Conservation (phyloP, 2,888 invertebrate genomes). For the Sabatieria punctata region DNA sequence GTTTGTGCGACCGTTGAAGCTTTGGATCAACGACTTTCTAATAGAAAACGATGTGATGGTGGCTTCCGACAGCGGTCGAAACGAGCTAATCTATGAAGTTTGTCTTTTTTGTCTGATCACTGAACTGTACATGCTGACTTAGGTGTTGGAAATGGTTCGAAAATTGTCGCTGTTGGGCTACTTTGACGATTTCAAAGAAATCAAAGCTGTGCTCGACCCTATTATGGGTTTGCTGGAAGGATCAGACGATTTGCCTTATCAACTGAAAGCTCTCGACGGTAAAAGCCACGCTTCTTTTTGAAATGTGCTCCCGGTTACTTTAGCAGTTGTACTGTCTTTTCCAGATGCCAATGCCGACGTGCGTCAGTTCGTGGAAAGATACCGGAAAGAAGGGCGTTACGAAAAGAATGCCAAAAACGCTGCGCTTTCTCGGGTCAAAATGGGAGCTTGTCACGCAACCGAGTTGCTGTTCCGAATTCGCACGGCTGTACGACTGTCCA, state of each 20-base stretch:
- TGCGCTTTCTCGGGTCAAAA: slow-evolving; percentile 31
- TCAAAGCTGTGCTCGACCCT: slow-evolving; percentile 27
- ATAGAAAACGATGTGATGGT: slow-evolving; percentile 31
- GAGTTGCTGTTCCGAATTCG: slow-evolving; percentile 32
- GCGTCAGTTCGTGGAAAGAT: not conserved
- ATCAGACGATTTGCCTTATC: slow-evolving; percentile 31
- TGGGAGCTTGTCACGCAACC: slow-evolving; percentile 12
- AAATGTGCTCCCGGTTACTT: no score
- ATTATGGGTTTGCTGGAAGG: slow-evolving; percentile 32
- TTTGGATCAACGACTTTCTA: slow-evolving; percentile 25
- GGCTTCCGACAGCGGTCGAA: slow-evolving; percentile 31
- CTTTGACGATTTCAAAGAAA: slow-evolving; percentile 29
- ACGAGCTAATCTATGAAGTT: slow-evolving; percentile 23
- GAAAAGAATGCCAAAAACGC: slow-evolving; percentile 26
- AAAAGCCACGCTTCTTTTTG: no score
- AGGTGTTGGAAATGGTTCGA: slow-evolving; percentile 31
- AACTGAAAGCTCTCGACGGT: slow-evolving; percentile 5
- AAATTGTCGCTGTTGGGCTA: slow-evolving; percentile 31
- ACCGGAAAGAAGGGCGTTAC: slow-evolving; percentile 17
- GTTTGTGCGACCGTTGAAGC: slow-evolving; percentile 2
- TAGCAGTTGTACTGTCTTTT: no score
- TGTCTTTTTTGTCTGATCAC: no score
- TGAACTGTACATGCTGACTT: no score
- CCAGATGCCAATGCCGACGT: slow-evolving; percentile 1
- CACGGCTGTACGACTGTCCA: slow-evolving; percentile 31